A percentile compares a stretch with the other conserved stretches of the same genome.
Conservation (phyloP, 2,888 invertebrate species). For the Cephus runcator region DNA sequence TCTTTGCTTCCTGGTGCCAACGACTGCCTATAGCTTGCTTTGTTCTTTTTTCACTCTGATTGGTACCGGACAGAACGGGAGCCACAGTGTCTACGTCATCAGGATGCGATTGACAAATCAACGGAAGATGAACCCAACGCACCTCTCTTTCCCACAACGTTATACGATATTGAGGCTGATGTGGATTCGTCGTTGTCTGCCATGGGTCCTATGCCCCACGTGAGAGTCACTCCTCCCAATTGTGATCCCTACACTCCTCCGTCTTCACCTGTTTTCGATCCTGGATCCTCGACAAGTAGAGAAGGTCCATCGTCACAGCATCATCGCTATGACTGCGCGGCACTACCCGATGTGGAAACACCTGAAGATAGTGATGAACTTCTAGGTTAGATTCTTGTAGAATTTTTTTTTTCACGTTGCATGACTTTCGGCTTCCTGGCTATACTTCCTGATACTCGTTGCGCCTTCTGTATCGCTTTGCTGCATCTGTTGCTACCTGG, state of each 20-base stretch:
- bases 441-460: neutral
- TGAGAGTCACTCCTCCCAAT: neutral
- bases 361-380: slow-evolving; percentile 25
- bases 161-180: slow-evolving; percentile 12
- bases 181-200: neutral
- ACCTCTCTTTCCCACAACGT: slow-evolving; percentile 25
- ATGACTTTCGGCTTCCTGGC: slow-evolving; percentile 3
- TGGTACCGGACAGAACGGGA: slow-evolving; percentile 31
- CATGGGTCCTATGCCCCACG: neutral
- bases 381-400: slow-evolving; percentile 34
- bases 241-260: slow-evolving; percentile 24
- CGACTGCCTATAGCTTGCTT: neutral
- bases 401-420: slow-evolving; percentile 5
- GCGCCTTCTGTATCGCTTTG: neutral
- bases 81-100: slow-evolving; percentile 32
- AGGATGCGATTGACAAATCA: slow-evolving; percentile 28
- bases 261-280: slow-evolving; percentile 22
- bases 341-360: slow-evolving; percentile 26
- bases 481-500: neutral
- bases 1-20: neutral
- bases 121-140: slow-evolving; percentile 31
- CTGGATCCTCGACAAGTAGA: neutral
- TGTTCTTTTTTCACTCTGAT: neutral
- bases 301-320: neutral
- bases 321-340: neutral